phyloP scores from a whole-genome alignment of 2,113 vertebrate genomes.

The Hydropotes inermis region DNA sequence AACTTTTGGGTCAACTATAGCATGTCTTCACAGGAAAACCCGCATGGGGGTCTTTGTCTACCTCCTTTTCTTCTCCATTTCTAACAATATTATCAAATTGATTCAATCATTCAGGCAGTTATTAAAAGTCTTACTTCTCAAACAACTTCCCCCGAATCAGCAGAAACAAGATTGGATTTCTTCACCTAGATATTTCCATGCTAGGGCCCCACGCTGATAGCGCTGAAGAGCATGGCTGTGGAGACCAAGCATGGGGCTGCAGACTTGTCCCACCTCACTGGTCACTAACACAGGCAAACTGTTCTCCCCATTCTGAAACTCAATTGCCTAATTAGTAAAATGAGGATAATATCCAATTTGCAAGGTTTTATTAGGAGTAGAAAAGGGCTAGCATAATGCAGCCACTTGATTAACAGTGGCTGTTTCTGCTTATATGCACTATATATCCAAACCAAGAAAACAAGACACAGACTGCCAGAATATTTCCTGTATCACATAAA shows the following conservation, averaged over 20 bases:
- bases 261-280: background rate
- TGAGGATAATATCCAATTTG: background rate
- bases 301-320: background rate
- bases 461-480: background rate
- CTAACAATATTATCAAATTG: background rate
- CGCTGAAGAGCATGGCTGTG: background rate
- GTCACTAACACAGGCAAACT: background rate
- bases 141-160: background rate
- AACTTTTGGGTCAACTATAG: background rate
- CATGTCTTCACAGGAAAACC: background rate
- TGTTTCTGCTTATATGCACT: background rate
- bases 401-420: background rate
- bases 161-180: background rate
- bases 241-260: background rate
- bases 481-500: background rate
- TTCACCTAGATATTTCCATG: background rate
- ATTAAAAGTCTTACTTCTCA: slow-evolving; percentile 25
- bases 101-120: background rate
- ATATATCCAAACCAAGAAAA: background rate
- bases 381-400: background rate
- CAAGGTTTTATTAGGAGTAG: background rate
- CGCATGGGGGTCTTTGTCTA: background rate
- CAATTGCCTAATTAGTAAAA: background rate
- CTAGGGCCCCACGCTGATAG: background rate
- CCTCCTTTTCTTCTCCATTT: background rate